phyloP scores from a whole-genome alignment of 2,797 vertebrate species.

The Argyrosomus regius region DNA sequence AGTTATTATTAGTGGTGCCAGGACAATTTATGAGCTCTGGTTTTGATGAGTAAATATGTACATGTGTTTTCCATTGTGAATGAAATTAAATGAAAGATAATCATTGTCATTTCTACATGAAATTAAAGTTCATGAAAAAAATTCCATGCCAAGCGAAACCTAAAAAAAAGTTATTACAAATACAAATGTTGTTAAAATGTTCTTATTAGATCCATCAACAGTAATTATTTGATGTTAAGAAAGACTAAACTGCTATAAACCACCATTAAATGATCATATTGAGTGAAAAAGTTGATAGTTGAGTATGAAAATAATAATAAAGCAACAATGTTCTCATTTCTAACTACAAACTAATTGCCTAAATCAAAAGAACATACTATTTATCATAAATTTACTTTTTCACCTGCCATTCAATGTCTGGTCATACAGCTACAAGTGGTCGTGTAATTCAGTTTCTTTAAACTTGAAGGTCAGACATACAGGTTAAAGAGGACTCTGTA shows the following conservation, averaged over 20 bases:
- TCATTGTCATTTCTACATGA: background rate
- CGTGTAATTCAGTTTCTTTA: slow-evolving; percentile 12
- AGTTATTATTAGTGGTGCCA: background rate
- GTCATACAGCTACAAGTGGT: background rate
- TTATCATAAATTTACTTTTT: background rate
- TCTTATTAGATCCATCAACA: background rate
- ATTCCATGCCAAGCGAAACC: no score
- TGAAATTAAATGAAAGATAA: background rate
- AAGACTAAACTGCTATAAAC: background rate
- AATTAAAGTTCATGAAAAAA: background rate
- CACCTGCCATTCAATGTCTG: background rate
- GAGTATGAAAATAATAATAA: background rate
- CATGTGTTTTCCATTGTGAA: background rate
- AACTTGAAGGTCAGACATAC: background rate
- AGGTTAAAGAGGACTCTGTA: slow-evolving; percentile 18
- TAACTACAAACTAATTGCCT: background rate
- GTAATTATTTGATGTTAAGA: background rate
- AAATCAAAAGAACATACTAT: background rate
- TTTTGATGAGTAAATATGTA: background rate
- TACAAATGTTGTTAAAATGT: background rate
- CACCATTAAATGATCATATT: background rate
- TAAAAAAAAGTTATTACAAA: background rate
- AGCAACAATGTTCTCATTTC: background rate
- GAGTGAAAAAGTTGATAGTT: no score
- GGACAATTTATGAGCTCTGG: background rate